Base-by-base conservation (phyloP, 1,140 invertebrate species). In the Drosophila pruinosa region DNA sequence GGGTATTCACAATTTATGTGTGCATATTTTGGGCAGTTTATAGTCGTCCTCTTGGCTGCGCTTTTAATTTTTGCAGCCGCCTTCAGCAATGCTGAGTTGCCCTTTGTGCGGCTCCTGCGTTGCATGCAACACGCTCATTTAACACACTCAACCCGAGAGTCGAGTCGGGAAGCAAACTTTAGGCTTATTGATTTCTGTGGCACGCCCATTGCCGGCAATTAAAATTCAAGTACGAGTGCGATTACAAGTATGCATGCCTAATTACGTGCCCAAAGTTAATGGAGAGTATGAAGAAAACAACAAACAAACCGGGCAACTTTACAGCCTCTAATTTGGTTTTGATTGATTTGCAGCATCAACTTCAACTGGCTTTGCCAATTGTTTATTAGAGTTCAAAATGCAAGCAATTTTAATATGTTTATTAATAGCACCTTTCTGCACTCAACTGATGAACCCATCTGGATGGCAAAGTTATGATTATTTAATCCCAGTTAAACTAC, bases 121-220 rank as follows among this genome's bases (percentile, higher is more conserved):
- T 21, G 67, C 72, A 76, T 72, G 78, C 61, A 48, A 54, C 67
- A 81, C 72, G 72, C 78, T 77, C 78, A 78, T 69, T 82, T 77
- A 71, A 50, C 43, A 61, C 64, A 65, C 26, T 38, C 28, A 48
- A 26, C 26, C 26, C 15, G 1, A 61, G 4, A 24, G 6, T 39
- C 3, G 17, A 59, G 57, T 24, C 43, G 14, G 47, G n/a, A n/a
- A n/a, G 14, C n/a, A 38, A 59, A 31, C 56, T 53, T 72, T 28
- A 59, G 45, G 56, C 62, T 83, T 75, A 82, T 82, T 82, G 78
- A 82, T 82, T 83, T 64, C 71, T 43, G 53, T 43, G 39, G 22
- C 45, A 56, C 61, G 22, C 58, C 36, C 47, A 61, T 54, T 41
- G 52, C 19, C 43, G 57, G 31, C 72, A 82, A 82, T 82, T 82